Evolutionary conservation across 2,888 invertebrate genomes (phyloP), one percentile per base, ranked within the genome.

Genomic region (Sphaeridia pumilis): DNA sequence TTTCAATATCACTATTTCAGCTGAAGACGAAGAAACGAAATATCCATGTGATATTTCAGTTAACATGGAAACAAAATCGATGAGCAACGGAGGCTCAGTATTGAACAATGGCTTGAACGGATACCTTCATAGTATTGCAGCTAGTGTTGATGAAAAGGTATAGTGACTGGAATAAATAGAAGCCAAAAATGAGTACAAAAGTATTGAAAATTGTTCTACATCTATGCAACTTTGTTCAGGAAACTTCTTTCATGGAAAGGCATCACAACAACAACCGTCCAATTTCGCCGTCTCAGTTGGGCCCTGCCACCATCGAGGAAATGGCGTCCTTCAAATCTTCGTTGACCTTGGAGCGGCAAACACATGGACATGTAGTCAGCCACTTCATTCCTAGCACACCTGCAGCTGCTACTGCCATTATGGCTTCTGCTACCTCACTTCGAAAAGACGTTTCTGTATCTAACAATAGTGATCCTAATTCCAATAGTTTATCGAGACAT

Each of bases 171-270:
- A 26, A 22, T 7, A 24, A 24, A 36, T 10, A 36, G 25, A 41
- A n/a, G 17, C 38, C 38, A 17, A 12, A 17, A 38, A 17, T 38
- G 17, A 17, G 17, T 17, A 38, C 38, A 31, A 31, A 10, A 31
- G 31, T 31, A 31, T 31, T 7, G 31, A n/a, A n/a, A n/a, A n/a
- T n/a, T n/a, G n/a, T n/a, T n/a, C n/a, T n/a, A n/a, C n/a, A n/a
- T n/a, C n/a, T n/a, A n/a, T n/a, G 7, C 7, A 10, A 7, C 31
- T 31, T 31, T 10, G 51, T 50, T 31, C 46, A 64, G 67, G 81
- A 82, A 73, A 80, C 82, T 76, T 80, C 82, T 46, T 80, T 80
- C 70, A 71, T 82, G 64, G 69, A 74, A 58, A 70, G 73, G 34
- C 80, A 52, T 22, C 46, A 80, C 67, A 82, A 82, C 71, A 82